A percentile compares a stretch with the other conserved stretches of the same genome.
These are phyloP conservation scores for Agrotis exclamationis DNA, from an alignment of 2,888 invertebrate genomes.

Conservation along the genomic window DNA sequence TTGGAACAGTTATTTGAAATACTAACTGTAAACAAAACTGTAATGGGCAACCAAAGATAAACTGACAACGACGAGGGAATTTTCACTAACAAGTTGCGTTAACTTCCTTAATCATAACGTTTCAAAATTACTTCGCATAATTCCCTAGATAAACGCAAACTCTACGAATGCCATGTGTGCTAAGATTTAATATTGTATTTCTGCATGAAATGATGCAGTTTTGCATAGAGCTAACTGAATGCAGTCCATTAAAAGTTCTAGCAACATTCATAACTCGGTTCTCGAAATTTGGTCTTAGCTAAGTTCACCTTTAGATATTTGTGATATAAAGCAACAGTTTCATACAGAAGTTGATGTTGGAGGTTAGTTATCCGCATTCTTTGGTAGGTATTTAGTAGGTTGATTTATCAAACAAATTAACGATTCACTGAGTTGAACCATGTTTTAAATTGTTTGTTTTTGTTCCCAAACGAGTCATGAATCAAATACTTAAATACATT, in stretches of 20 bases:
- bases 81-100: constrained; percentile 47
- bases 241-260: constrained; percentile 86
- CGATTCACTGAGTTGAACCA: too few relatives aligned
- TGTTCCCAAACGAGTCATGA: background rate
- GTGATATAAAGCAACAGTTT: constrained; percentile 52
- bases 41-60: constrained; percentile 4
- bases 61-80: constrained; percentile 38
- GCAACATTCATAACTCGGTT: constrained; percentile 75
- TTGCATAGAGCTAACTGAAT: constrained; percentile 80
- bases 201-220: constrained; percentile 74
- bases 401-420: background rate
- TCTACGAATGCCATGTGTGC: constrained; percentile 64
- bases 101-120: constrained; percentile 57
- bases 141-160: constrained; percentile 63
- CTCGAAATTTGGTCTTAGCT: constrained; percentile 73
- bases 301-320: constrained; percentile 63
- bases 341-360: constrained; percentile 9
- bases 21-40: constrained; percentile 23
- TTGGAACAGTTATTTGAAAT: constrained; percentile 19
- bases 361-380: constrained; percentile 5
- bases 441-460: background rate
- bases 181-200: constrained; percentile 64
- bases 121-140: constrained; percentile 57
- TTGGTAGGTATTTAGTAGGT: background rate
- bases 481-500: background rate